Percentiles rank a stretch among this genome's conserved stretches.
phyloP scores from a whole-genome alignment of 2,113 vertebrate species.

The Catharus minimus region DNA sequence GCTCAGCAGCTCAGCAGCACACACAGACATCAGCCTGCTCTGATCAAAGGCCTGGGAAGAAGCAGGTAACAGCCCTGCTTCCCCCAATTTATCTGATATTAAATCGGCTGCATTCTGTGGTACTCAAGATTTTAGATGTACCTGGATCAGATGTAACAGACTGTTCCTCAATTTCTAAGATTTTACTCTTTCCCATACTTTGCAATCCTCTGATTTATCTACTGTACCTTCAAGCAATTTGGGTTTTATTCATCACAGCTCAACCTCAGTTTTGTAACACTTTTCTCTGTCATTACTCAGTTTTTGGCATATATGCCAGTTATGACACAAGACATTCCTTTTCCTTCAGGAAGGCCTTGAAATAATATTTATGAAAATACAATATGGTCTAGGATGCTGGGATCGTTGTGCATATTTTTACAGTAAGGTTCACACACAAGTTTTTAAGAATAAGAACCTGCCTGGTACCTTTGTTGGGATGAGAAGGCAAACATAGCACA shows the following conservation, averaged over 20 bases:
- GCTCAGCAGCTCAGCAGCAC: neutral
- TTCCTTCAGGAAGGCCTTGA: neutral
- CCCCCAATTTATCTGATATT: neutral
- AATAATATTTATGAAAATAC: neutral
- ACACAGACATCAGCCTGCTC: neutral
- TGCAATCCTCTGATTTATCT: neutral
- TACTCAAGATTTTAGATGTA: neutral
- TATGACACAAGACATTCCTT: neutral
- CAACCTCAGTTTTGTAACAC: neutral
- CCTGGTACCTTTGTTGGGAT: neutral
- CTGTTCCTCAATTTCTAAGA: neutral
- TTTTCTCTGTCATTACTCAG: neutral
- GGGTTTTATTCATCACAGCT: neutral
- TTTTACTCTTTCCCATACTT: neutral
- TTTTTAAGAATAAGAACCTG: neutral
- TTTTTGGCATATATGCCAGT: neutral
- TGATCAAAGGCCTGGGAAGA: neutral
- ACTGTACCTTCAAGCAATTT: neutral
- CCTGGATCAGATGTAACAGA: neutral
- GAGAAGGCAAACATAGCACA: neutral
- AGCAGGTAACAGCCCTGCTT: neutral
- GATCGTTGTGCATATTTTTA: neutral
- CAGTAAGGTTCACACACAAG: neutral
- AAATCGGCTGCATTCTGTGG: neutral
- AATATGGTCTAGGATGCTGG: neutral